Evolutionary conservation across 92 coral and sea anemone genomes (phyloP).

Genomic region (Epizoanthus fatuus): DNA sequence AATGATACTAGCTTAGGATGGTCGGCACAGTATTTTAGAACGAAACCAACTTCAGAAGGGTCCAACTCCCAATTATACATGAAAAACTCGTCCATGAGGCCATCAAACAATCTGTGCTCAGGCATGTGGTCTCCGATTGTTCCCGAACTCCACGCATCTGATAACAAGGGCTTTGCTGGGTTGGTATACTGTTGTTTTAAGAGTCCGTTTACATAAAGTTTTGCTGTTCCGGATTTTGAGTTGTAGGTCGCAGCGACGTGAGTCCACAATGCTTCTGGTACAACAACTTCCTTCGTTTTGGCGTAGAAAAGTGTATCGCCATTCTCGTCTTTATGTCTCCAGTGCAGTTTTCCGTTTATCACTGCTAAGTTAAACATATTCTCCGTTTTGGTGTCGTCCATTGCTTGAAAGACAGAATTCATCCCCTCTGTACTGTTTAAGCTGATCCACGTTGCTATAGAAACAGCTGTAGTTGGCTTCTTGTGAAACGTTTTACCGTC

Average conservation of each 20-base stretch:
- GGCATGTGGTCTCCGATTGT: constrained; percentile 91
- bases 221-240: constrained; percentile 86
- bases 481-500: constrained; percentile 82
- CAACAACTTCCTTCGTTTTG: constrained; percentile 85
- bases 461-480: constrained; percentile 88
- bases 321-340: constrained; percentile 84
- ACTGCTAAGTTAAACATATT: constrained; percentile 86
- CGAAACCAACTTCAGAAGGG: constrained; percentile 91
- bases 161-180: constrained; percentile 73
- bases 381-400: constrained; percentile 66
- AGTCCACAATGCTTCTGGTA: constrained; percentile 98
- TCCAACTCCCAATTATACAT: constrained; percentile 99
- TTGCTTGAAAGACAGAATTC: constrained; percentile 92
- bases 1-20: constrained; percentile 97
- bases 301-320: constrained; percentile 77
- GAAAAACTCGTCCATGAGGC: constrained; percentile 94
- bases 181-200: constrained; percentile 75
- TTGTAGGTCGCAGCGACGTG: constrained; percentile 95
- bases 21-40: constrained; percentile 97
- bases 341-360: constrained; percentile 88
- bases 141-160: constrained; percentile 87
- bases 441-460: constrained; percentile 95
- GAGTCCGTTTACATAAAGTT: constrained; percentile 91
- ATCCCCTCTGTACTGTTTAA: constrained; percentile 88
- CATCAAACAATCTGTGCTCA: constrained; percentile 77